Conservation (phyloP, 1,140 invertebrate genomes). For the Catajapyx aquilonaris region DNA sequence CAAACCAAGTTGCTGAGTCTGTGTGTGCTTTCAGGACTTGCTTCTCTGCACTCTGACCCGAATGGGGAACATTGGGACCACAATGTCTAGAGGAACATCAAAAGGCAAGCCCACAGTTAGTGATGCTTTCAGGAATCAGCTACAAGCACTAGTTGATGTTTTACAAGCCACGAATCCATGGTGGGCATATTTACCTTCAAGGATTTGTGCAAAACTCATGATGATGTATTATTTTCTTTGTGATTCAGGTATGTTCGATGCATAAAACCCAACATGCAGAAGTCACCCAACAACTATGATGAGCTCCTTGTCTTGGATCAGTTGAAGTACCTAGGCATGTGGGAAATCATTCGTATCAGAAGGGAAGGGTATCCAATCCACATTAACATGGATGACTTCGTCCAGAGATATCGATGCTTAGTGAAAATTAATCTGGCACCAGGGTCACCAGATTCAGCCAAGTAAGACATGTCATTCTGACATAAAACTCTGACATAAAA, state of each 20-base stretch:
- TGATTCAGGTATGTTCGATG: conserved; percentile 65
- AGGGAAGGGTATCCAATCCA: conserved; percentile 86
- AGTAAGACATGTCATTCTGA: conserved; percentile 15
- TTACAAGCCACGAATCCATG: conserved; percentile 79
- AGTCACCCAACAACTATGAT: conserved; percentile 64
- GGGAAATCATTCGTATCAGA: conserved; percentile 84
- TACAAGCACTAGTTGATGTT: conserved; percentile 79
- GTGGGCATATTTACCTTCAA: conserved; percentile 29
- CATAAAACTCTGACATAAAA: not conserved
- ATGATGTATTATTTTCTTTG: conserved; percentile 3
- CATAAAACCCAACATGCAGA: conserved; percentile 82
- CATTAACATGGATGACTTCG: conserved; percentile 52
- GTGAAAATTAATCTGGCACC: conserved; percentile 21
- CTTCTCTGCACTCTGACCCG: conserved; percentile 25
- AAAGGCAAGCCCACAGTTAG: conserved; percentile 84
- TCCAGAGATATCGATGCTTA: conserved; percentile 54
- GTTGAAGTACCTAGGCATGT: conserved; percentile 81
- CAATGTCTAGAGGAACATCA: conserved; percentile 62
- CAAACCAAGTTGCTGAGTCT: no score
- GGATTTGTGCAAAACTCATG: conserved; percentile 4
- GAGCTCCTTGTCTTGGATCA: conserved; percentile 70
- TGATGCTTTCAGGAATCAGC: conserved; percentile 75
- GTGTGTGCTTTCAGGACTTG: conserved; percentile 24
- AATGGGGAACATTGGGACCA: conserved; percentile 25
- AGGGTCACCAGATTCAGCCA: conserved; percentile 28